Conservation (phyloP, 2,113 vertebrate genomes). For the Bubo blakistoni region DNA sequence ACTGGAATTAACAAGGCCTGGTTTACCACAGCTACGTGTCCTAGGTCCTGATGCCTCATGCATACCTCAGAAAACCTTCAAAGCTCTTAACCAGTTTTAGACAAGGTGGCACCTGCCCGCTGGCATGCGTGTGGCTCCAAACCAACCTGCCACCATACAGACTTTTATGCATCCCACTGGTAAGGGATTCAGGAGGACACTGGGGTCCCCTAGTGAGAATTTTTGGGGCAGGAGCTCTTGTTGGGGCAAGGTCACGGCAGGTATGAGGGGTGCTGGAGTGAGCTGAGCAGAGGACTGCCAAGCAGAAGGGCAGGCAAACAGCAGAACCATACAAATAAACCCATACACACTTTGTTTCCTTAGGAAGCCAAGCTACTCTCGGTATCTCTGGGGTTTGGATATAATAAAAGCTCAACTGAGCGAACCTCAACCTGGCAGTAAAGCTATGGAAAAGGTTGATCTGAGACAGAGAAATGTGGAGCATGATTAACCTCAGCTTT, state of each 20-base stretch:
- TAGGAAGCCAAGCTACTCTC: background rate
- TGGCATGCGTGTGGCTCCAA: rapidly evolving
- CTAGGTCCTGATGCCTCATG: background rate
- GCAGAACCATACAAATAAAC: background rate
- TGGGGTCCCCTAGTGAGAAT: background rate
- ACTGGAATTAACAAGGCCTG: background rate
- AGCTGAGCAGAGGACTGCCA: background rate
- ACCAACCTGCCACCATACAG: background rate
- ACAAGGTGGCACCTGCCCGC: background rate
- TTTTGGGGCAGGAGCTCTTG: background rate
- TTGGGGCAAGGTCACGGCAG: background rate
- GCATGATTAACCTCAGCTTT: slow-evolving; percentile 4
- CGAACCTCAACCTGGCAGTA: background rate
- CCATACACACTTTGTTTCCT: background rate
- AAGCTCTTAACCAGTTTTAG: background rate
- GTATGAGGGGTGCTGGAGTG: background rate
- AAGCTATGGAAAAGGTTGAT: background rate
- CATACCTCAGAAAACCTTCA: background rate
- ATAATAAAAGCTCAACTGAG: background rate
- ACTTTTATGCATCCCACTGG: rapidly evolving
- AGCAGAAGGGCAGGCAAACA: background rate
- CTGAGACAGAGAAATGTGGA: background rate
- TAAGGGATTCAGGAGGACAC: background rate
- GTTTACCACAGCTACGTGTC: background rate
- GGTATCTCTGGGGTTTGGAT: background rate